These are phyloP conservation scores for Ryuthela nishihirai DNA, from an alignment of 2,888 invertebrate species.

Conservation along the genomic window DNA sequence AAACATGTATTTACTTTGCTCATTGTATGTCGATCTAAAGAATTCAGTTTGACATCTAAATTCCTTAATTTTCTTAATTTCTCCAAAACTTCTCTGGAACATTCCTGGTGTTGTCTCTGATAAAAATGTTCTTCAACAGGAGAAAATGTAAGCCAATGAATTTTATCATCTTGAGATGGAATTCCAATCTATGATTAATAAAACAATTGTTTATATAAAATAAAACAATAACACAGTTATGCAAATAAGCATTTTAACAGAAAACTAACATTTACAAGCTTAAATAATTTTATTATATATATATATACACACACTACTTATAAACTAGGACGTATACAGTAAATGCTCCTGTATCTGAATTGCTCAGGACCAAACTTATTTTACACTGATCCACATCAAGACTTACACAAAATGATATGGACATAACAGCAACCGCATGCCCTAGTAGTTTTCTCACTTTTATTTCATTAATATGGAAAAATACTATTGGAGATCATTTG, in stretches of 20 bases:
- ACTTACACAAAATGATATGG: too few species aligned
- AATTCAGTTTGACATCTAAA: conserved; percentile 46
- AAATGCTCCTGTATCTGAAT: too few species aligned
- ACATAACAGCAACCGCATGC: too few species aligned
- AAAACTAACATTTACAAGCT: background rate
- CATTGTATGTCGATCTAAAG: conserved; percentile 53
- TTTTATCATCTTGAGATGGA: conserved; percentile 60
- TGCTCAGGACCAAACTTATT: too few species aligned
- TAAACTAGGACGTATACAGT: too few species aligned
- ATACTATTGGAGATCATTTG: too few species aligned
- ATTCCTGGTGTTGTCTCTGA: conserved; percentile 59
- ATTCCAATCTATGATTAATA: conserved; percentile 57
- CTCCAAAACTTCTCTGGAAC: conserved; percentile 54
- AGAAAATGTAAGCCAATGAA: conserved; percentile 63
- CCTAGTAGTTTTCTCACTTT: too few species aligned
- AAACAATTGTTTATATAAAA: conserved; percentile 5
- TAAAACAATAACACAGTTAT: background rate
- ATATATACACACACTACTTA: too few species aligned
- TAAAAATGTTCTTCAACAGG: conserved; percentile 71
- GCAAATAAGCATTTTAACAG: background rate
- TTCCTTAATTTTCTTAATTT: conserved; percentile 53
- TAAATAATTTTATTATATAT: background rate
- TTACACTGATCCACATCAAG: too few species aligned
- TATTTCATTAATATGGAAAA: too few species aligned
- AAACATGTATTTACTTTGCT: conserved; percentile 47